Percentiles rank a stretch among this genome's conserved stretches.
phyloP scores from a whole-genome alignment of 2,888 invertebrate genomes.

The Nephrotoma guestfalica region DNA sequence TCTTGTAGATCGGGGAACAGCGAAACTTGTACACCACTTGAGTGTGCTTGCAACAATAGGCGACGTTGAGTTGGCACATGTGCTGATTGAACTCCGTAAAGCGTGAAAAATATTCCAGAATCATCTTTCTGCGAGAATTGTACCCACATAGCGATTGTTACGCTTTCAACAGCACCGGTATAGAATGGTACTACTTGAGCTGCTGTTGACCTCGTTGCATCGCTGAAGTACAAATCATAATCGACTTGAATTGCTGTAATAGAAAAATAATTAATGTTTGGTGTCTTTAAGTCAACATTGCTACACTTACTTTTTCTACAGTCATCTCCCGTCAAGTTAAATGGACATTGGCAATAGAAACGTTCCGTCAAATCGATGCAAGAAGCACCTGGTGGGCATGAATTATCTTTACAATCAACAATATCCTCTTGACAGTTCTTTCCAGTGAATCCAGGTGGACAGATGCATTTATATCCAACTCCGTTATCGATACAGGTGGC shows the following conservation, averaged over 20 bases:
- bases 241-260: constrained; percentile 89
- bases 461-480: constrained; percentile 69
- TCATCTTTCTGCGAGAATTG: constrained; percentile 85
- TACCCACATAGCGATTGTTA: constrained; percentile 93
- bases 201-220: constrained; percentile 78
- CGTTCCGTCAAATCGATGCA: constrained; percentile 82
- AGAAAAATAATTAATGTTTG: constrained; percentile 11
- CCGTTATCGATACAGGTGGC: constrained; percentile 83
- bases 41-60: constrained; percentile 80
- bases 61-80: constrained; percentile 63
- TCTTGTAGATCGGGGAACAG: constrained; percentile 79
- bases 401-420: constrained; percentile 81
- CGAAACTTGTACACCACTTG: constrained; percentile 84
- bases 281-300: not conserved
- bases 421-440: constrained; percentile 86
- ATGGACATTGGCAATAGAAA: constrained; percentile 93
- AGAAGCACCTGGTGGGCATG: constrained; percentile 84
- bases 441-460: constrained; percentile 65
- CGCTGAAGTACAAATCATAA: constrained; percentile 92
- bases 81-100: constrained; percentile 75
- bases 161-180: constrained; percentile 55
- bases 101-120: constrained; percentile 84
- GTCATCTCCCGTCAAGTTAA: constrained; percentile 90
- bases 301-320: constrained; percentile 74
- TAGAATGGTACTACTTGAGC: constrained; percentile 86